Evolutionary conservation across 2,888 invertebrate species (phyloP).

Genomic region (Epirrita christyi): DNA sequence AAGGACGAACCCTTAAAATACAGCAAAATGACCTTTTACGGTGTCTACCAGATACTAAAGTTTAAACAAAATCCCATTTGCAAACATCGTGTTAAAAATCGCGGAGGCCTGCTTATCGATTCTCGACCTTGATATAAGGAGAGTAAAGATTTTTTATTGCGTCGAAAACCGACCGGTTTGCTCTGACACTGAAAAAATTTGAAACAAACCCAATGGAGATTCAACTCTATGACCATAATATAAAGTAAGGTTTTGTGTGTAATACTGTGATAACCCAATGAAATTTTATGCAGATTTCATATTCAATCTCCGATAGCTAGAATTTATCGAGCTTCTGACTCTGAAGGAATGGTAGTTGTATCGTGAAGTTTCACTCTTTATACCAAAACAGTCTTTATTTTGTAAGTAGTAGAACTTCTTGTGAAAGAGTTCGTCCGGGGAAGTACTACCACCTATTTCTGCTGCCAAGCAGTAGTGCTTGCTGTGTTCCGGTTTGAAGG

Average conservation of each 20-base stretch:
- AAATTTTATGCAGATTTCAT: constrained; percentile 64
- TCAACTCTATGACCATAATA: neutral
- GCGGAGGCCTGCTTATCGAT: neutral
- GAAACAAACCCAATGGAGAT: neutral
- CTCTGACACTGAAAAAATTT: neutral
- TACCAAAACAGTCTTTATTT: too few species aligned
- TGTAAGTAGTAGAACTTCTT: too few species aligned
- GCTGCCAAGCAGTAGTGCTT: too few species aligned
- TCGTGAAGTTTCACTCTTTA: neutral
- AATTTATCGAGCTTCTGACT: constrained; percentile 52
- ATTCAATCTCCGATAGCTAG: constrained; percentile 65
- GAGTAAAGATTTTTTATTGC: constrained; percentile 1
- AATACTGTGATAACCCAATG: constrained; percentile 31
- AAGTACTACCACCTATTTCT: too few species aligned
- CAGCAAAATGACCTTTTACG: neutral
- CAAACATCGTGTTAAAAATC: constrained; percentile 18
- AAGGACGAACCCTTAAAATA: neutral
- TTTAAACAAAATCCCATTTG: constrained; percentile 23
- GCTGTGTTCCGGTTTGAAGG: too few species aligned
- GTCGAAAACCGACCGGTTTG: constrained; percentile 11
- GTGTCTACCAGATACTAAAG: constrained; percentile 6
- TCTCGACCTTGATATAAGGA: neutral
- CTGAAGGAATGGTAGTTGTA: constrained; percentile 6
- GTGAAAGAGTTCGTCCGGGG: too few species aligned
- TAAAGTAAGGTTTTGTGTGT: constrained; percentile 11